Percentiles rank a stretch among this genome's conserved stretches.
Evolutionary conservation across 2,113 vertebrate species (phyloP).

Genomic region (Clupea harengus): DNA sequence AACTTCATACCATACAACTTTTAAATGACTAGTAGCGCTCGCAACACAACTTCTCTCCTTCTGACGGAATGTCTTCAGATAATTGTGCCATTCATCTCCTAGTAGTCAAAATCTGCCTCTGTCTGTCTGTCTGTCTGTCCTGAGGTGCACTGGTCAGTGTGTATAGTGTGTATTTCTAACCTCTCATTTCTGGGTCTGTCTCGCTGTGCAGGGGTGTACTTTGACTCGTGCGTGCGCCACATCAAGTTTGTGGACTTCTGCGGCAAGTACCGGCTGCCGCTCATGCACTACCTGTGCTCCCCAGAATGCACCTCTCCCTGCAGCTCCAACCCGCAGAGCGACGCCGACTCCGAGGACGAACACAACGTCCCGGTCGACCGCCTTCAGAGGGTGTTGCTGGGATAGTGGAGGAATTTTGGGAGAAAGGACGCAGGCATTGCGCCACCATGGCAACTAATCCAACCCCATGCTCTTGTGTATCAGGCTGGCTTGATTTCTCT

Average conservation of each 20-base stretch:
- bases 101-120: too few relatives aligned
- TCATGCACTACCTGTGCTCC: slow-evolving; percentile 99
- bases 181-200: background rate
- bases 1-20: too few relatives aligned
- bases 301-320: slow-evolving; percentile 94
- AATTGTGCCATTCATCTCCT: too few relatives aligned
- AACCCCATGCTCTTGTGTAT: background rate
- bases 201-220: slow-evolving; percentile 86
- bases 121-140: background rate
- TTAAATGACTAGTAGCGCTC: too few relatives aligned
- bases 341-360: slow-evolving; percentile 93
- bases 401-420: slow-evolving; percentile 67
- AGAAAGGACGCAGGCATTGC: background rate
- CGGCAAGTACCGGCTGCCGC: slow-evolving; percentile 93
- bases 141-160: background rate
- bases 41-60: too few relatives aligned
- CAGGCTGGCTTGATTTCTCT: background rate
- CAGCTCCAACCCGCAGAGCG: slow-evolving; percentile 92
- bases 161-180: background rate
- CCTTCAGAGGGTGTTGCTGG: slow-evolving; percentile 95
- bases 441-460: background rate
- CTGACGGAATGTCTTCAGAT: too few relatives aligned
- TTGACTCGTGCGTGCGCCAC: slow-evolving; percentile 95
- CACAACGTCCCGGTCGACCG: slow-evolving; percentile 83
- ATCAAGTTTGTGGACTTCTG: slow-evolving; percentile 99